Evolutionary conservation across 2,113 vertebrate species (phyloP).

Genomic region (Rallus limicola): DNA sequence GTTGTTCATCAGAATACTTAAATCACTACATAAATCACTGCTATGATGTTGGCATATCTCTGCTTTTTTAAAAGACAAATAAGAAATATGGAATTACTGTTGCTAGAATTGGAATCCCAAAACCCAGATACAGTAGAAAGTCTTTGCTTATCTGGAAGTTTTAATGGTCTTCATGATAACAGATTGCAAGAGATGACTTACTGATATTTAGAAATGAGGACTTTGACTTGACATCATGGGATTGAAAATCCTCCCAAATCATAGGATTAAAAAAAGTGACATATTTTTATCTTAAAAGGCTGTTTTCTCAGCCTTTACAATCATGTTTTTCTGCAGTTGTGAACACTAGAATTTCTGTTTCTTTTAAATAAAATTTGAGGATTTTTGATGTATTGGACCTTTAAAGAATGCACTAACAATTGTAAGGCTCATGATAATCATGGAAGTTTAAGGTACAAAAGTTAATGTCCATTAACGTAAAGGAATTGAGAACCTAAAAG

Average conservation of each 20-base stretch:
- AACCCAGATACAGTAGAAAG: background rate
- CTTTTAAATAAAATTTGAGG: background rate
- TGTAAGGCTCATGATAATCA: background rate
- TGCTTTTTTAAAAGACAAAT: background rate
- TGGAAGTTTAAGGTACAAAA: background rate
- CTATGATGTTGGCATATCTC: rapidly evolving
- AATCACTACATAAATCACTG: background rate
- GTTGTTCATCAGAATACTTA: background rate
- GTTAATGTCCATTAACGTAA: background rate
- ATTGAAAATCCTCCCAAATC: background rate
- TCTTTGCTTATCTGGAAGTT: background rate
- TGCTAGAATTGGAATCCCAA: background rate
- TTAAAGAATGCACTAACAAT: background rate
- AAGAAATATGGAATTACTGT: background rate
- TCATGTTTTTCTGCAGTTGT: background rate
- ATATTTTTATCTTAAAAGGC: background rate
- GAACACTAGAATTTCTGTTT: background rate
- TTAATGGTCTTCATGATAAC: background rate
- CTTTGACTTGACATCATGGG: background rate
- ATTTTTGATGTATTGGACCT: background rate
- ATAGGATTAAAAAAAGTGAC: background rate
- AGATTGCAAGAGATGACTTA: background rate
- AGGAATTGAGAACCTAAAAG: background rate
- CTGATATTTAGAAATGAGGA: background rate
- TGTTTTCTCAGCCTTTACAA: background rate